Evolutionary conservation across 2,113 vertebrate genomes (phyloP).

Genomic region (Ibidorhyncha struthersii): DNA sequence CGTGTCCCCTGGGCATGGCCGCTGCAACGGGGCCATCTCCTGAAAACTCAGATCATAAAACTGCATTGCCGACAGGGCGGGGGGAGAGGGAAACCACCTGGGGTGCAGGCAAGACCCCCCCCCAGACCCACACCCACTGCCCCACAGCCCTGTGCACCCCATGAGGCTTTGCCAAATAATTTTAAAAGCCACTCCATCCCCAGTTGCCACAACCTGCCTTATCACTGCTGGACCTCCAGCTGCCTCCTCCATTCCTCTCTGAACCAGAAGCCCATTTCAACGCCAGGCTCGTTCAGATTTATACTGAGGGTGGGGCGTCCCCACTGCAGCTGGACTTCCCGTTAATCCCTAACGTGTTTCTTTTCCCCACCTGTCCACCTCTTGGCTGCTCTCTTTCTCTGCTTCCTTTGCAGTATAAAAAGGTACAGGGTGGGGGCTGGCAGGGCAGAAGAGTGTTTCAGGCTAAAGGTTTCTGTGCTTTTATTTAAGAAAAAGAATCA

Average conservation of each 20-base stretch:
- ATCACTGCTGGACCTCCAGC: neutral
- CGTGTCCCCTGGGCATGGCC: rapidly evolving
- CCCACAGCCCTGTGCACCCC: neutral
- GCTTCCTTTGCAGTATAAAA: neutral
- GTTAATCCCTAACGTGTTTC: neutral
- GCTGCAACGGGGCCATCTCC: neutral
- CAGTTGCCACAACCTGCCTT: neutral
- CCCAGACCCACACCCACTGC: rapidly evolving
- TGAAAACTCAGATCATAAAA: neutral
- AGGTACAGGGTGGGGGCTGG: neutral
- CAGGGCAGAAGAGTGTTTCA: neutral
- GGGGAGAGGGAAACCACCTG: neutral
- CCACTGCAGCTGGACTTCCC: neutral
- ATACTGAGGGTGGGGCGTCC: neutral
- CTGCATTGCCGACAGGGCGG: rapidly evolving
- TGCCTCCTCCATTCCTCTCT: neutral
- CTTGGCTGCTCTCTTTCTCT: neutral
- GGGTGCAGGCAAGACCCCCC: too few species aligned
- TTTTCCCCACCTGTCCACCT: neutral
- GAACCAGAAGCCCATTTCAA: neutral
- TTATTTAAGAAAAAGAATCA: neutral
- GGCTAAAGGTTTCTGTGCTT: neutral
- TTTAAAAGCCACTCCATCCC: neutral
- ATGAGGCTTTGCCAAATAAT: neutral
- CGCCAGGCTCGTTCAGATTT: neutral